phyloP scores from a whole-genome alignment of 2,888 invertebrate species.

The Ptycholaimellus sp. region DNA sequence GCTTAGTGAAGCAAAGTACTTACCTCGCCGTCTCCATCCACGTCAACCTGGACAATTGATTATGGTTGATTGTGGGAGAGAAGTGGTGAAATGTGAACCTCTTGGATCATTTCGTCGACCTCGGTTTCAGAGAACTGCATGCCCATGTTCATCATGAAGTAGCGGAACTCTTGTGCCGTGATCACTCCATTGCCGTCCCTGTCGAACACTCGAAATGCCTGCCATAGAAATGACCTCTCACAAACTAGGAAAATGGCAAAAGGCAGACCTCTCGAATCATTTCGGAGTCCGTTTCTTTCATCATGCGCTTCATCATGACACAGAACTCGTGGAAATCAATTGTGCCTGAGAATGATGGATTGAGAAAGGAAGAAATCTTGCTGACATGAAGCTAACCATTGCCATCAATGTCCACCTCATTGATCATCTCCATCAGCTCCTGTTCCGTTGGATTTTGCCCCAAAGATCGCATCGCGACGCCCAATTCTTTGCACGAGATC shows the following conservation, averaged over 20 bases:
- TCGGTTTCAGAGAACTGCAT: conserved; percentile 4
- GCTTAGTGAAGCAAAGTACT: too few relatives aligned
- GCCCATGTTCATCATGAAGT: conserved; percentile 5
- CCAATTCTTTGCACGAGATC: conserved; percentile 12
- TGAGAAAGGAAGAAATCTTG: too few relatives aligned
- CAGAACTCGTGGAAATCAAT: conserved; percentile 5
- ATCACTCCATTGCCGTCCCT: conserved; percentile 4
- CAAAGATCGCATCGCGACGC: conserved; percentile 15
- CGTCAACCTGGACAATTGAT: too few relatives aligned
- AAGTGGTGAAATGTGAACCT: neutral
- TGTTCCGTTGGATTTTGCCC: too few relatives aligned
- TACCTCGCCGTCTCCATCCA: too few relatives aligned
- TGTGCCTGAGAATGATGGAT: neutral
- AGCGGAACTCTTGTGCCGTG: conserved; percentile 4
- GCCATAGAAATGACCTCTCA: neutral
- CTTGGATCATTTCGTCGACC: conserved; percentile 5
- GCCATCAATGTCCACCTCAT: conserved; percentile 9
- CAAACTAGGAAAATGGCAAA: neutral
- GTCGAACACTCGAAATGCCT: conserved; percentile 1
- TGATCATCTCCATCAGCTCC: conserved; percentile 16
- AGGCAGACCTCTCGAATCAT: conserved; percentile 3
- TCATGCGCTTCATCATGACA: conserved; percentile 5
- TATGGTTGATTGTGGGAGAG: neutral
- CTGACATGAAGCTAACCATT: too few relatives aligned
- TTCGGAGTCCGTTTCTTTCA: conserved; percentile 5